Percentiles rank a stretch among this genome's conserved stretches.
Evolutionary conservation across 1,140 invertebrate genomes (phyloP).

Genomic region (Apocrypta bakeri): DNA sequence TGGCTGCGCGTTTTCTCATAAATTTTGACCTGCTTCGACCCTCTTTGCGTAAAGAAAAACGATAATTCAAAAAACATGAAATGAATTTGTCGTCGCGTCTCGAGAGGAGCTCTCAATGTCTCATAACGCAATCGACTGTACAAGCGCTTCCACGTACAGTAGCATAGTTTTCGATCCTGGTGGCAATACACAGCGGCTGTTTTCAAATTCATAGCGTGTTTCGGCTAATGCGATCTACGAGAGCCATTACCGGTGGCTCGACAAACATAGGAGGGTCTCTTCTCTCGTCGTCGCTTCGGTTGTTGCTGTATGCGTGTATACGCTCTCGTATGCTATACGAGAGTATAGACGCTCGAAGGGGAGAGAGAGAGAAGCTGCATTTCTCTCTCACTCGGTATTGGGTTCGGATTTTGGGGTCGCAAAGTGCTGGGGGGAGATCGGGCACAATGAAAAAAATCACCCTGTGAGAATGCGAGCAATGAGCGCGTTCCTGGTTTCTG

Average conservation of each 20-base stretch:
- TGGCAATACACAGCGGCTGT: slow-evolving; percentile 43
- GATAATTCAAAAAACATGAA: slow-evolving; percentile 44
- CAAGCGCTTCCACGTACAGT: neutral
- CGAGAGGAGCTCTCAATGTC: neutral
- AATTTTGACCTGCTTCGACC: slow-evolving; percentile 25
- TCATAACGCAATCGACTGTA: slow-evolving; percentile 8
- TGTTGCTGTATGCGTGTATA: neutral
- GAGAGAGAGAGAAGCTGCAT: neutral
- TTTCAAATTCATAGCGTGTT: slow-evolving; percentile 60
- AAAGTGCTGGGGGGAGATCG: slow-evolving; percentile 50
- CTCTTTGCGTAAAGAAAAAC: neutral
- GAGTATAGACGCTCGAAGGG: neutral
- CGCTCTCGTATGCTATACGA: no score
- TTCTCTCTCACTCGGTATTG: neutral
- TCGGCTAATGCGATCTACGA: slow-evolving; percentile 67
- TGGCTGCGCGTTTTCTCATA: slow-evolving; percentile 7
- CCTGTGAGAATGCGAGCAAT: slow-evolving; percentile 63
- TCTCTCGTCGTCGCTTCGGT: slow-evolving; percentile 12
- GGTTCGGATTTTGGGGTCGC: slow-evolving; percentile 53
- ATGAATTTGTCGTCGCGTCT: slow-evolving; percentile 47
- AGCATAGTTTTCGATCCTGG: slow-evolving; percentile 20
- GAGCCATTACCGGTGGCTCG: slow-evolving; percentile 68
- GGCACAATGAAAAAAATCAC: slow-evolving; percentile 65
- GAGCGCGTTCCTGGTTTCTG: slow-evolving; percentile 14
- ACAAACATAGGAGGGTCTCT: slow-evolving; percentile 63